A percentile compares a stretch with the other conserved stretches of the same genome.
Conservation (phyloP, 2,797 vertebrate species). For the Phataginus tricuspis region DNA sequence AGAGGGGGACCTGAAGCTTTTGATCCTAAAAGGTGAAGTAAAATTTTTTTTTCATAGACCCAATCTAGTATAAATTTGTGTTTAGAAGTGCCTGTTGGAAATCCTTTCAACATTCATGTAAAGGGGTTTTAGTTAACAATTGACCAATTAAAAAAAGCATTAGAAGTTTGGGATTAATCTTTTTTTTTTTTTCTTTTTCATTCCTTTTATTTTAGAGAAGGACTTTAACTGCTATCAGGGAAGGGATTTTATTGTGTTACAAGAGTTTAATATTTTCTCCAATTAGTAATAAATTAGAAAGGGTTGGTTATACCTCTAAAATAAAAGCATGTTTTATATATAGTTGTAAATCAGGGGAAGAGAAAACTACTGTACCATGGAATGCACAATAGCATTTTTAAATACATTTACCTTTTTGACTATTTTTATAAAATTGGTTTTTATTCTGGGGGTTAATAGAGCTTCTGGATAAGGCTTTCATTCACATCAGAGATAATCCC, state of each 20-base stretch:
- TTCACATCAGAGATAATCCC: slow-evolving; percentile 17
- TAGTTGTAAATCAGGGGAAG: slow-evolving; percentile 9
- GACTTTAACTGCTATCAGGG: not conserved
- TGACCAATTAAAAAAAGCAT: slow-evolving; percentile 9
- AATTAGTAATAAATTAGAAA: slow-evolving; percentile 51
- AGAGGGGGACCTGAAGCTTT: slow-evolving; percentile 97
- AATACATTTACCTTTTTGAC: slow-evolving; percentile 29
- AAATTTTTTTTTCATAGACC: slow-evolving; percentile 25
- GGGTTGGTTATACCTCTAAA: not conserved
- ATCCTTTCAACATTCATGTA: slow-evolving; percentile 23
- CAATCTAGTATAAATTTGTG: slow-evolving; percentile 13
- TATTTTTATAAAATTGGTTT: slow-evolving; percentile 43
- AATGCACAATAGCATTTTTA: slow-evolving; percentile 44
- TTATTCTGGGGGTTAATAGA: not conserved
- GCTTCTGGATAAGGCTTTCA: slow-evolving; percentile 38
- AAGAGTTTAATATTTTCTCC: slow-evolving; percentile 45
- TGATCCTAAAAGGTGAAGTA: slow-evolving; percentile 96
- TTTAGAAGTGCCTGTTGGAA: slow-evolving; percentile 15
- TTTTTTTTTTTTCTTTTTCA: slow-evolving; percentile 19
- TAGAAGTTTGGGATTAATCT: not conserved
- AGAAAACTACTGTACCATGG: slow-evolving; percentile 11
- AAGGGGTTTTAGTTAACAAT: slow-evolving; percentile 48
- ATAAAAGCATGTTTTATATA: slow-evolving; percentile 51
- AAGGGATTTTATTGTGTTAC: slow-evolving; percentile 42
- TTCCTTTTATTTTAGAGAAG: slow-evolving; percentile 54